phyloP scores from a whole-genome alignment of 2,797 vertebrate genomes.

The Sebastes cheni region DNA sequence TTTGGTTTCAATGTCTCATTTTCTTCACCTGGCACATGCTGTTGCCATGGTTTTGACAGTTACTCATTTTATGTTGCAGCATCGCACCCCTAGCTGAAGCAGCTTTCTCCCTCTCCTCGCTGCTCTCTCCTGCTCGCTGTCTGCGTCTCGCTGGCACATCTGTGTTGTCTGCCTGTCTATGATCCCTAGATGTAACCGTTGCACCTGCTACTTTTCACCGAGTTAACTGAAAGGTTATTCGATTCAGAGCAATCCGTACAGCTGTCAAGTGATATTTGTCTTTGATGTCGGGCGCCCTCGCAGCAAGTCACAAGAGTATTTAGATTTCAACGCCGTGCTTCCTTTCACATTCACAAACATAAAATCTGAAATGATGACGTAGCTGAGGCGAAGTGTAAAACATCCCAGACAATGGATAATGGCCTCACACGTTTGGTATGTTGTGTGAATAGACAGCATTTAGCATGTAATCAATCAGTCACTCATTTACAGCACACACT shows the following conservation, averaged over 20 bases:
- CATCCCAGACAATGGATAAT: constrained; percentile 7
- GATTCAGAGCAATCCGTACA: constrained; percentile 67
- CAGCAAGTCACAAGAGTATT: constrained; percentile 15
- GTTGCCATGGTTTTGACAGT: constrained; percentile 79
- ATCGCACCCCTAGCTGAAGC: constrained; percentile 21
- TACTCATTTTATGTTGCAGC: constrained; percentile 58
- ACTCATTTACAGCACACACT: constrained; percentile 49
- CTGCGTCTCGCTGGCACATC: constrained; percentile 67
- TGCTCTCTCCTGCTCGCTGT: constrained; percentile 25
- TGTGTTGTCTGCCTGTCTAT: constrained; percentile 65
- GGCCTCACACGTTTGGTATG: constrained; percentile 17
- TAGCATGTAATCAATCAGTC: constrained; percentile 60
- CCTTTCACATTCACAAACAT: background rate
- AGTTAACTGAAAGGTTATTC: constrained; percentile 76
- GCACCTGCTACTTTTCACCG: constrained; percentile 77
- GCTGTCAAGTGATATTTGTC: constrained; percentile 60
- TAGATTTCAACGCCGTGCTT: background rate
- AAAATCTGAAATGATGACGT: background rate
- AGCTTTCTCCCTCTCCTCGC: background rate
- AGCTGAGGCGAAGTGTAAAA: background rate
- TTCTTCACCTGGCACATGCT: constrained; percentile 65
- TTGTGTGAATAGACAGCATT: constrained; percentile 44
- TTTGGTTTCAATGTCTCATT: constrained; percentile 42
- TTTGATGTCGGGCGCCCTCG: constrained; percentile 20
- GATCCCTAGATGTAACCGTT: constrained; percentile 68